These are phyloP conservation scores for Cygnus buccinator DNA, from an alignment of 2,113 vertebrate species.

Conservation along the genomic window DNA sequence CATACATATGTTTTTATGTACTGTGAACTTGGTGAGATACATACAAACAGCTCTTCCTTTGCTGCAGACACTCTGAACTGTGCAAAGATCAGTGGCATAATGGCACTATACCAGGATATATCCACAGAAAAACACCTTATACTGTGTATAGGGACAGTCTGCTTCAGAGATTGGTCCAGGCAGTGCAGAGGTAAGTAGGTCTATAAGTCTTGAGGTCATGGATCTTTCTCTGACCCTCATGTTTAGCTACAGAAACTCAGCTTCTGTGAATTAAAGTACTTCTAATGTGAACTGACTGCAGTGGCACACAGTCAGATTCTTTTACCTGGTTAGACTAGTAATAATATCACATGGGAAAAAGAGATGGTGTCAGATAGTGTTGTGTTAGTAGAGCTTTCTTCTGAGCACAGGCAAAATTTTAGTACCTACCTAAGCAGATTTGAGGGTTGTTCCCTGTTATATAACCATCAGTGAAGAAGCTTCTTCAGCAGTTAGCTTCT, in stretches of 20 bases:
- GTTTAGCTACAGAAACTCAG: background rate
- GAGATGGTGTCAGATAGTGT: background rate
- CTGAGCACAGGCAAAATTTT: background rate
- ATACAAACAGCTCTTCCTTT: background rate
- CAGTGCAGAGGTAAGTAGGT: background rate
- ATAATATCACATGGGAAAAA: background rate
- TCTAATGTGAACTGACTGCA: background rate
- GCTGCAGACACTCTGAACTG: background rate
- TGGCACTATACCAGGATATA: background rate
- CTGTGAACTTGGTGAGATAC: background rate
- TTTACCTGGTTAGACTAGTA: background rate
- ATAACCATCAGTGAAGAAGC: background rate
- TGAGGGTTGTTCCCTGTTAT: background rate
- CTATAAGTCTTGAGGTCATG: background rate
- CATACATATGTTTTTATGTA: background rate
- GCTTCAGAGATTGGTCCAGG: too few species aligned
- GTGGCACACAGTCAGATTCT: background rate
- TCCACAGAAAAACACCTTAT: background rate
- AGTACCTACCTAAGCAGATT: background rate
- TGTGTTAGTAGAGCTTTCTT: background rate
- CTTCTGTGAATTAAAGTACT: background rate
- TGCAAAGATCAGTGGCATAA: background rate
- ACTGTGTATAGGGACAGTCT: too few species aligned
- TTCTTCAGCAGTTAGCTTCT: background rate
- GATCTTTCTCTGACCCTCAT: background rate